Percentiles rank a stretch among this genome's conserved stretches.
Evolutionary conservation across 2,797 vertebrate genomes (phyloP).

Genomic region (Pseudopleuronectes americanus): DNA sequence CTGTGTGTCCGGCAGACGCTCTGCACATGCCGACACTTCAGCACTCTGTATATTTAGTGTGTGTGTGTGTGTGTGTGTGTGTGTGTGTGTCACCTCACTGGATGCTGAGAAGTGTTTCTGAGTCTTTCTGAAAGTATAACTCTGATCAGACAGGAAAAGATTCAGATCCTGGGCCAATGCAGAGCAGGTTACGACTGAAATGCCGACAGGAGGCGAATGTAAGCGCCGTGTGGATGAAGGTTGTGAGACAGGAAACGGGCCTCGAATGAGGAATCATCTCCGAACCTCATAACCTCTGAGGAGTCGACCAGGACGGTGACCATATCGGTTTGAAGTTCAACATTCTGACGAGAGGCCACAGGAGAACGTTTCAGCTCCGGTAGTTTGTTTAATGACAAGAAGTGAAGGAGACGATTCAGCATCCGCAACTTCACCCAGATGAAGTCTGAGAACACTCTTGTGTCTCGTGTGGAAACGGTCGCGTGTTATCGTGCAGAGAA

Average conservation of each 20-base stretch:
- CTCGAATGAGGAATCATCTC: conserved; percentile 1
- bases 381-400: not conserved
- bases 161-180: conserved; percentile 4
- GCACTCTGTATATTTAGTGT: conserved; percentile 71
- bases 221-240: conserved; percentile 2
- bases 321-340: conserved; percentile 16
- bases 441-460: not conserved
- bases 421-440: not conserved
- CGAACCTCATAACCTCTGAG: conserved; percentile 7
- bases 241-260: conserved; percentile 6
- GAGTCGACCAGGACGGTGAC: not conserved
- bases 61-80: too few relatives aligned
- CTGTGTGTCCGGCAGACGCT: conserved; percentile 46
- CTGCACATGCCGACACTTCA: conserved; percentile 60
- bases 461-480: too few relatives aligned
- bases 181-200: conserved; percentile 31
- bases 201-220: not conserved
- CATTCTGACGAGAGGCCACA: not conserved
- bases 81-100: too few relatives aligned
- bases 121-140: conserved; percentile 52
- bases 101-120: conserved; percentile 41
- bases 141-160: conserved; percentile 14
- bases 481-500: not conserved
- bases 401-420: not conserved
- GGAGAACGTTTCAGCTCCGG: not conserved